Percentiles rank a stretch among this genome's conserved stretches.
Evolutionary conservation across 64 coral and sea anemone genomes (phyloP).

Genomic region (Montipora foliosa): DNA sequence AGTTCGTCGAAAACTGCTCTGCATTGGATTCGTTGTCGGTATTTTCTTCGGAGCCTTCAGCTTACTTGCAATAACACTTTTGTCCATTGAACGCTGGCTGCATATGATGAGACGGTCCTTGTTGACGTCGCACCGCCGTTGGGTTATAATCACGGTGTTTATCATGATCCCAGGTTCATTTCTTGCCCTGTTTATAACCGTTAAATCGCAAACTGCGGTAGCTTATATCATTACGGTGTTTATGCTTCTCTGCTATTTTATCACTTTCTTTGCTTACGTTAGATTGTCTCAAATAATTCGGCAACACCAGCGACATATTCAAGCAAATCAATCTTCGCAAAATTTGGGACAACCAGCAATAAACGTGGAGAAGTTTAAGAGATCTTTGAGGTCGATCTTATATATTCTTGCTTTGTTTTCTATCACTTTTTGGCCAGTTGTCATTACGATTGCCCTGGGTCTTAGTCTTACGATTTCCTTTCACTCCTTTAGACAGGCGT

Average conservation of each 20-base stretch:
- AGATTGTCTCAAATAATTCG: slow-evolving; percentile 22
- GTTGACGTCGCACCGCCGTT: background rate
- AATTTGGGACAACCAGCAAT: background rate
- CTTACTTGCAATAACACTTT: background rate
- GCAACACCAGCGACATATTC: background rate
- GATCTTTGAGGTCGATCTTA: background rate
- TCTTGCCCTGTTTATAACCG: background rate
- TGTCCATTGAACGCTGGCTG: slow-evolving; percentile 40
- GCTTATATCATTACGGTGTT: background rate
- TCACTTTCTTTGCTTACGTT: background rate
- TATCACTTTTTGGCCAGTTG: background rate
- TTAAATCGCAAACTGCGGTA: too few relatives aligned
- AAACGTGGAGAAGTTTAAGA: background rate
- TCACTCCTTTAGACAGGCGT: background rate
- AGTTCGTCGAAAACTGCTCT: background rate
- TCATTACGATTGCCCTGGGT: background rate
- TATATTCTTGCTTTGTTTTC: background rate
- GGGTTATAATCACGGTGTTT: background rate
- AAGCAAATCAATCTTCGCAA: background rate
- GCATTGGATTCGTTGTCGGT: background rate
- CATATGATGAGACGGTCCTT: slow-evolving; percentile 9
- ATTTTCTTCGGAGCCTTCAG: background rate
- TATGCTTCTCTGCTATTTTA: background rate
- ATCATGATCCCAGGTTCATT: background rate
- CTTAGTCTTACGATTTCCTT: background rate